A percentile compares a stretch with the other conserved stretches of the same genome.
phyloP scores from a whole-genome alignment of 64 coral and sea anemone species.

The Trachythela sp. region DNA sequence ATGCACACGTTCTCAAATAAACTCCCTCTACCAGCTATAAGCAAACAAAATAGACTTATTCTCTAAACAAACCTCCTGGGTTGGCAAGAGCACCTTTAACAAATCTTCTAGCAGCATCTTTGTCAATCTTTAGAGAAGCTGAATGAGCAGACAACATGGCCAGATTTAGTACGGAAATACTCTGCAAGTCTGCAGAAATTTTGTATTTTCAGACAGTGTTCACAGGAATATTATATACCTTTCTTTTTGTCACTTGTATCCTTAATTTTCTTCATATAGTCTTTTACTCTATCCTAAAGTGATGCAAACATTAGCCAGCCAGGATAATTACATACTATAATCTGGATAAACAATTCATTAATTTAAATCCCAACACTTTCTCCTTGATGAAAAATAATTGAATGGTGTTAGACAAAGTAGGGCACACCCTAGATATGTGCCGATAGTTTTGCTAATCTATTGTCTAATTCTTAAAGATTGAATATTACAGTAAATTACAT shows the following conservation, averaged over 20 bases:
- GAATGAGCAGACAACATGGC: neutral
- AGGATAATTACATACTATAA: neutral
- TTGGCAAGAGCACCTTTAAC: conserved; percentile 71
- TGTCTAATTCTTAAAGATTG: neutral
- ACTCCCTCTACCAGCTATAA: no score
- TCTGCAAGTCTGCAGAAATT: no score
- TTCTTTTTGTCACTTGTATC: conserved; percentile 59
- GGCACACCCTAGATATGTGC: no score
- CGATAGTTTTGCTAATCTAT: no score
- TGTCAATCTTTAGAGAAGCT: conserved; percentile 82
- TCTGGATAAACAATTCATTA: neutral
- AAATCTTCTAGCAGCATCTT: conserved; percentile 87
- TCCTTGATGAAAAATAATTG: neutral
- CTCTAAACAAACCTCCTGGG: neutral
- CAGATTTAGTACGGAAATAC: no score
- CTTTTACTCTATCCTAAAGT: conserved; percentile 72
- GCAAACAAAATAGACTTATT: neutral
- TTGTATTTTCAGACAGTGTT: neutral
- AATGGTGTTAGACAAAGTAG: neutral
- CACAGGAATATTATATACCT: conserved; percentile 36
- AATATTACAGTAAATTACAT: neutral
- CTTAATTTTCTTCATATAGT: conserved; percentile 77
- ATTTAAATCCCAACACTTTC: neutral
- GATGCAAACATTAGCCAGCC: neutral
- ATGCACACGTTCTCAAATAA: no score